phyloP scores from a whole-genome alignment of 2,797 vertebrate species.

The Macropus fuliginosus region DNA sequence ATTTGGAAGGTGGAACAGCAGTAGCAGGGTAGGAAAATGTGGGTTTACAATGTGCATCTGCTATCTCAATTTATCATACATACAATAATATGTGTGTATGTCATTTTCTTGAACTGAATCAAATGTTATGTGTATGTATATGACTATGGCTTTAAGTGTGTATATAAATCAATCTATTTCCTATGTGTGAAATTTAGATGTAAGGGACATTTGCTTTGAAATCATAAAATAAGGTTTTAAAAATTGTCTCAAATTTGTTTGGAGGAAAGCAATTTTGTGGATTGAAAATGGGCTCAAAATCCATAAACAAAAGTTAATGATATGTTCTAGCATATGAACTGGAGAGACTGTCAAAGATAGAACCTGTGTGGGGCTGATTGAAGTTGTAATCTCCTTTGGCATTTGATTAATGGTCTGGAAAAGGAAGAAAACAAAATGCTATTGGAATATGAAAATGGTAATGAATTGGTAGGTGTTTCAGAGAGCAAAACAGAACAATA shows the following conservation, averaged over 20 bases:
- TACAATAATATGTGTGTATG: background rate
- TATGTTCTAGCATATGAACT: background rate
- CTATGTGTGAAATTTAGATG: background rate
- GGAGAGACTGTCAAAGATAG: background rate
- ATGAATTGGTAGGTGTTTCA: background rate
- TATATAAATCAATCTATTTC: background rate
- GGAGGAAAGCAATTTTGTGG: background rate
- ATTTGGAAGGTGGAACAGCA: background rate
- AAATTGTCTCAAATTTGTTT: constrained; percentile 4
- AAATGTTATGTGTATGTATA: background rate
- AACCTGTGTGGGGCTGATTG: background rate
- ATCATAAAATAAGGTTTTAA: constrained; percentile 35
- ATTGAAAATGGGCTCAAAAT: background rate
- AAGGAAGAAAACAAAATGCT: constrained; percentile 15
- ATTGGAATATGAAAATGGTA: background rate
- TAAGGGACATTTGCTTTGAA: constrained; percentile 1
- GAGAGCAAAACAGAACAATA: constrained; percentile 36
- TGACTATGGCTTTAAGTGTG: background rate
- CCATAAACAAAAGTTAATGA: constrained; percentile 25
- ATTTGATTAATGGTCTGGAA: constrained; percentile 53
- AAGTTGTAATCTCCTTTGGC: constrained; percentile 22
- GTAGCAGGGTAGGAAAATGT: background rate
- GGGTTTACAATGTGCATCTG: background rate
- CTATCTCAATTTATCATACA: background rate
- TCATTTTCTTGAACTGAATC: background rate